A percentile compares a stretch with the other conserved stretches of the same genome.
Conservation (phyloP, 2,888 invertebrate genomes). For the Lycia hirtaria region DNA sequence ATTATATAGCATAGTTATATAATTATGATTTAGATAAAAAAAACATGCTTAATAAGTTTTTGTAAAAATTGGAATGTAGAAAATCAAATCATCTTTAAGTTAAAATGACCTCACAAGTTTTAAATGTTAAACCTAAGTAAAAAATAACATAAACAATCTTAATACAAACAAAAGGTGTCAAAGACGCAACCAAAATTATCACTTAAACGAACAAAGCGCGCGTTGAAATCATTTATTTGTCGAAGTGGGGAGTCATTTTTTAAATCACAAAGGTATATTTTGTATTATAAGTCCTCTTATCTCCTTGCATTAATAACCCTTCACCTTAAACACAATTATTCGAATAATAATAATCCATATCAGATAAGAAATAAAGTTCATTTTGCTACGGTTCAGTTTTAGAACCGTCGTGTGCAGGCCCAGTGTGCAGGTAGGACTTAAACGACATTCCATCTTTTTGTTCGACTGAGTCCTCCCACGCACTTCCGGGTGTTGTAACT, state of each 20-base stretch:
- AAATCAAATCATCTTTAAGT: too few relatives aligned
- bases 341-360: neutral
- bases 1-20: too few relatives aligned
- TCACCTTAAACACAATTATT: neutral
- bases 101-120: too few relatives aligned
- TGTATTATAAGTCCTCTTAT: conserved; percentile 34
- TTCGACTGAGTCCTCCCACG: conserved; percentile 68
- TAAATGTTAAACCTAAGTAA: neutral
- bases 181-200: conserved; percentile 15
- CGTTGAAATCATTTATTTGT: conserved; percentile 35
- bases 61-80: too few relatives aligned
- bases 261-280: conserved; percentile 29
- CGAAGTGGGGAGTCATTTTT: conserved; percentile 31
- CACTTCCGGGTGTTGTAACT: conserved; percentile 73
- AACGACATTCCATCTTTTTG: conserved; percentile 75
- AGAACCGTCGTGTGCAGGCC: conserved; percentile 48
- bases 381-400: conserved; percentile 17
- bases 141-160: neutral
- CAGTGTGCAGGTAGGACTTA: conserved; percentile 65
- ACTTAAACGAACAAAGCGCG: conserved; percentile 21
- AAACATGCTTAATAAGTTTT: too few relatives aligned
- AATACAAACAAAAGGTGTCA: conserved; percentile 2
- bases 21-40: too few relatives aligned
- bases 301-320: conserved; percentile 32
- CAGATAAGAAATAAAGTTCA: neutral